Evolutionary conservation across 1,140 invertebrate species (phyloP).

Genomic region (Periplaneta americana): DNA sequence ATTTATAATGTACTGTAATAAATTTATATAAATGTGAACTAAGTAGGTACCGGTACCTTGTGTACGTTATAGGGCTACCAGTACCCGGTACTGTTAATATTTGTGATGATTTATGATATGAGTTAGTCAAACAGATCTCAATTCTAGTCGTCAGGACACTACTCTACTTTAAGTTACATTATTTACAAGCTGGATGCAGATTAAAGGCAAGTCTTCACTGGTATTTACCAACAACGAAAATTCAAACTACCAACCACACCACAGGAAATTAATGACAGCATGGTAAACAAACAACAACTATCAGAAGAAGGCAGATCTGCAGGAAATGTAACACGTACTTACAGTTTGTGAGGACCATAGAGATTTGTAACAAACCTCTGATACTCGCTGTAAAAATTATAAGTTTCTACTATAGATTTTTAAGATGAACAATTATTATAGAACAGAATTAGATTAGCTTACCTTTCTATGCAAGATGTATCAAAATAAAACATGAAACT

Average conservation of each 20-base stretch:
- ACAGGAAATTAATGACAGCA: neutral
- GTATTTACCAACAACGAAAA: neutral
- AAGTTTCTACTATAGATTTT: neutral
- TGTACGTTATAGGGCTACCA: no score
- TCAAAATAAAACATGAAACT: neutral
- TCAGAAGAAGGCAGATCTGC: neutral
- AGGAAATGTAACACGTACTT: constrained; percentile 24
- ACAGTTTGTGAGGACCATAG: constrained; percentile 33
- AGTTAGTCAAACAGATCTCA: no score
- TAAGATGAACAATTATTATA: constrained; percentile 1
- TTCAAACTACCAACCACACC: neutral
- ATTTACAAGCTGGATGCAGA: neutral
- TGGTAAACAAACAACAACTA: constrained; percentile 2
- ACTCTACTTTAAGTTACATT: neutral
- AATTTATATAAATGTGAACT: no score
- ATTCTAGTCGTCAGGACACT: neutral
- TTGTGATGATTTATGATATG: no score
- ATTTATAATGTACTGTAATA: no score
- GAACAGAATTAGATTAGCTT: neutral
- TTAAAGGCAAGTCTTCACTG: neutral
- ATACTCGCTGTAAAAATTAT: constrained; percentile 27
- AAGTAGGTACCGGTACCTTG: no score
- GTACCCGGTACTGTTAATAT: no score
- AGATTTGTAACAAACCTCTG: constrained; percentile 37
- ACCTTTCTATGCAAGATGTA: neutral